Evolutionary conservation across 1,140 invertebrate genomes (phyloP).

Genomic region (Probaryconus sp.): DNA sequence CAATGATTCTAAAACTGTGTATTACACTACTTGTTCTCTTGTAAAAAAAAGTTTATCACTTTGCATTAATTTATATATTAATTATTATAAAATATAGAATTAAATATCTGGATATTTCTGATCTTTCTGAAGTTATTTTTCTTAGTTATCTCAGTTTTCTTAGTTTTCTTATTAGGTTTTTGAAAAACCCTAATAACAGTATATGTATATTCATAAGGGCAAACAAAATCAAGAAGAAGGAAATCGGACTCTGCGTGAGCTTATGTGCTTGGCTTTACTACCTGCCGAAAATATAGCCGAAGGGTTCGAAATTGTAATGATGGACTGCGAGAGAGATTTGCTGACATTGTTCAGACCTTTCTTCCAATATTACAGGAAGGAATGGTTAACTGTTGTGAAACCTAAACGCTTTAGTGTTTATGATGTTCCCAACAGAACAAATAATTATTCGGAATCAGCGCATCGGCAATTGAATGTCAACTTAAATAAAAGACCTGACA

Average conservation of each 20-base stretch:
- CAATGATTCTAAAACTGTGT: too few species aligned
- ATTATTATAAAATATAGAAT: too few species aligned
- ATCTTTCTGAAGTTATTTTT: too few species aligned
- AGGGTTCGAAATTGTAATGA: neutral
- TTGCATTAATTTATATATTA: too few species aligned
- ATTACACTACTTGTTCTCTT: too few species aligned
- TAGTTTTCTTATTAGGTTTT: too few species aligned
- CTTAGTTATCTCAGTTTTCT: too few species aligned
- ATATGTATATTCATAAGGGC: too few species aligned
- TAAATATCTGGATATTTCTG: too few species aligned
- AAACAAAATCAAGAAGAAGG: neutral
- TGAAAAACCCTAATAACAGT: too few species aligned
- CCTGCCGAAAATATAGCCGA: neutral
- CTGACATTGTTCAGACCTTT: neutral
- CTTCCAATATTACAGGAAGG: neutral
- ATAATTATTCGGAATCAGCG: conserved; percentile 9
- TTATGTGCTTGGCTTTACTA: neutral
- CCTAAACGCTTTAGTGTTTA: conserved; percentile 1
- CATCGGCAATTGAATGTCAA: neutral
- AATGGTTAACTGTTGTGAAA: neutral
- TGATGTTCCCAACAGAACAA: neutral
- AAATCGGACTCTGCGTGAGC: neutral
- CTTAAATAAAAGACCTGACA: neutral
- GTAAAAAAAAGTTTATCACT: too few species aligned
- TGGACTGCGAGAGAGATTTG: neutral